Evolutionary conservation across 1,140 invertebrate genomes (phyloP).

Genomic region (Trichonephila inaurata): DNA sequence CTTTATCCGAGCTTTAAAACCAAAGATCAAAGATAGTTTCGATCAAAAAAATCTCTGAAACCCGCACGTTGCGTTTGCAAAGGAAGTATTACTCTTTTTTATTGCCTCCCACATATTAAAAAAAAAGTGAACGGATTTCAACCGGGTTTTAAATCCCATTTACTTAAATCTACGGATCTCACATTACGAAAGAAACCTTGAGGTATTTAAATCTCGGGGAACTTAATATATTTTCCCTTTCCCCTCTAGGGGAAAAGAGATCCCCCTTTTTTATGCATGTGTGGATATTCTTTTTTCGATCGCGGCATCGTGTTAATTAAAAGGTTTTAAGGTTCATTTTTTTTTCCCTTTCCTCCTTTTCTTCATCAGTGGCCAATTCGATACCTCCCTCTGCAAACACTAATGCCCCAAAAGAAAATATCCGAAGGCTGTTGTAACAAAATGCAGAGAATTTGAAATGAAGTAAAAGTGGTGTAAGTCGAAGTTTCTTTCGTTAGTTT

Average conservation of each 20-base stretch:
- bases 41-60: neutral
- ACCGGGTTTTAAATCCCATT: conserved; percentile 54
- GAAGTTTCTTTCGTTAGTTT: neutral
- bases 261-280: conserved; percentile 6
- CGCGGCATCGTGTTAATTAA: conserved; percentile 45
- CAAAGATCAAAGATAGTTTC: neutral
- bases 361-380: conserved; percentile 34
- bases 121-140: neutral
- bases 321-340: conserved; percentile 24
- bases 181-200: neutral
- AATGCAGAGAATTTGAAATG: neutral
- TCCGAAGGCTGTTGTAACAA: conserved; percentile 20
- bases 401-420: conserved; percentile 42
- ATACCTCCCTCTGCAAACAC: conserved; percentile 36
- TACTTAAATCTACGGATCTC: conserved; percentile 41
- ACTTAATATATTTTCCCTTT: conserved; percentile 53
- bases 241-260: neutral
- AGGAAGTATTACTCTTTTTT: neutral
- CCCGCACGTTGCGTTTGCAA: neutral
- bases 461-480: neutral
- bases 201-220: conserved; percentile 28
- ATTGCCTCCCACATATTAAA: neutral
- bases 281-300: neutral
- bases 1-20: neutral
- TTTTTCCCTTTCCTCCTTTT: conserved; percentile 15